phyloP scores from a whole-genome alignment of 1,140 invertebrate species.

The Drosophila serrata region DNA sequence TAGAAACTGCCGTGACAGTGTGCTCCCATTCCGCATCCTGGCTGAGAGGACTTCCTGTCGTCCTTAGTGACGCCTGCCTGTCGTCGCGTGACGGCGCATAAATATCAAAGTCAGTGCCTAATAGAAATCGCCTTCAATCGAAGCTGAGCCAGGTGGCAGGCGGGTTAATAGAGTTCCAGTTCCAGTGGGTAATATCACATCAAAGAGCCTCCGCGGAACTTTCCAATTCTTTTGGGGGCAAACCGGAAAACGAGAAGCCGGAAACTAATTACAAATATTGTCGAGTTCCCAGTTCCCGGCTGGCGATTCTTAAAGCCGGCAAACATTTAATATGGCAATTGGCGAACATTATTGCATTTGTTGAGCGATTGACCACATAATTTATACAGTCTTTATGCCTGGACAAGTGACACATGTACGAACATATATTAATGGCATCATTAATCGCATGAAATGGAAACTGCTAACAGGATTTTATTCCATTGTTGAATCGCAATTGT shows the following conservation, averaged over 20 bases:
- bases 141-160: constrained; percentile 5
- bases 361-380: constrained; percentile 2
- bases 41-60: constrained; percentile 33
- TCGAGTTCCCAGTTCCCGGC: not conserved
- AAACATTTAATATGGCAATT: constrained; percentile 9
- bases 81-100: constrained; percentile 33
- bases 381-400: constrained; percentile 4
- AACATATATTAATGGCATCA: constrained; percentile 8
- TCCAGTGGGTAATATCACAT: constrained; percentile 18
- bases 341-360: not conserved
- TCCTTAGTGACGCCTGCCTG: constrained; percentile 50
- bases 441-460: constrained; percentile 13
- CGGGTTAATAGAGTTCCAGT: constrained; percentile 25
- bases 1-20: constrained; percentile 6
- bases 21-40: not conserved
- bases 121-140: constrained; percentile 21
- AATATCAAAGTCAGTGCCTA: constrained; percentile 35
- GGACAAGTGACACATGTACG: not conserved
- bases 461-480: not conserved
- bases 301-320: not conserved
- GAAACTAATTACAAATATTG: constrained; percentile 27
- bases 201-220: constrained; percentile 21
- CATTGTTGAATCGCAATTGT: not conserved
- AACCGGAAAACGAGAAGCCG: not conserved
- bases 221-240: not conserved